Conservation (phyloP, 2,888 invertebrate genomes). For the Parnassius orleans region DNA sequence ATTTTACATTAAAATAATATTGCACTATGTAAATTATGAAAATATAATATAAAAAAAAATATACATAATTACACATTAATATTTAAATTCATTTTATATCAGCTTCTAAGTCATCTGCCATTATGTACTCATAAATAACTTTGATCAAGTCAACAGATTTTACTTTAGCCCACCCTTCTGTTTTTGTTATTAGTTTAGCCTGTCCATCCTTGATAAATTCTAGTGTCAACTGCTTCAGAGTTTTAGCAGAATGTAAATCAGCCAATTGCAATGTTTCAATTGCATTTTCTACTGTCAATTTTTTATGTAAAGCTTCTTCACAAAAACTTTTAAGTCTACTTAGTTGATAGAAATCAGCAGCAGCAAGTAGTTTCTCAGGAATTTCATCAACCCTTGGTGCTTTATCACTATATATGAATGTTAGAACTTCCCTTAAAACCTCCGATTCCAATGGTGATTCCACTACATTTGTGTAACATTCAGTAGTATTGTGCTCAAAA, state of each 20-base stretch:
- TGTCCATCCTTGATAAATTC: conserved; percentile 75
- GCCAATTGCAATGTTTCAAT: conserved; percentile 69
- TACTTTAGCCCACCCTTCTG: conserved; percentile 66
- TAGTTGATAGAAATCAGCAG: conserved; percentile 71
- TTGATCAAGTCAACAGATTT: conserved; percentile 69
- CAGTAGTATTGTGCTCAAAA: conserved; percentile 70
- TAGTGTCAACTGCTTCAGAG: conserved; percentile 58
- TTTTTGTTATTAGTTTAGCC: conserved; percentile 65
- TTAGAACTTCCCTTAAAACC: conserved; percentile 62
- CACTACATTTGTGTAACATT: conserved; percentile 63
- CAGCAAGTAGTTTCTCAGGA: conserved; percentile 67
- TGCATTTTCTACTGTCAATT: conserved; percentile 69
- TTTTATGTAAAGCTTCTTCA: conserved; percentile 69
- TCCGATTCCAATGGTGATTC: conserved; percentile 66
- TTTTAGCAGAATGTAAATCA: conserved; percentile 65
- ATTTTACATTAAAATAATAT: too few relatives aligned
- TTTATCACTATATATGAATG: conserved; percentile 70
- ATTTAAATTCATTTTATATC: conserved; percentile 36
- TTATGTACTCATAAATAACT: conserved; percentile 67
- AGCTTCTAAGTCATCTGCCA: conserved; percentile 62
- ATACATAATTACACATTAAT: neutral
- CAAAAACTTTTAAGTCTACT: conserved; percentile 64
- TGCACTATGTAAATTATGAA: too few relatives aligned
- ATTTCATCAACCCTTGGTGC: conserved; percentile 68
- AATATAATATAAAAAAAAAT: neutral